Conservation (phyloP, 2,888 invertebrate genomes). For the Monoplex corrugatus region DNA sequence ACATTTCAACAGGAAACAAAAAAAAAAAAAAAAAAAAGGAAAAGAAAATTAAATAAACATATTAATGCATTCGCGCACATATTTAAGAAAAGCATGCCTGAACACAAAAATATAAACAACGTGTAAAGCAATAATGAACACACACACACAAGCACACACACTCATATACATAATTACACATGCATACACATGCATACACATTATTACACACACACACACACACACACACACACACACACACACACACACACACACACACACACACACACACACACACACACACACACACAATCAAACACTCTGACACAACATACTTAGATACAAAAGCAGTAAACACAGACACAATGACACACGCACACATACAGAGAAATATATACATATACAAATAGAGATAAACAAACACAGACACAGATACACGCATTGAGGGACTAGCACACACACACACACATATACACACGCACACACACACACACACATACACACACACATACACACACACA, state of each 20-base stretch:
- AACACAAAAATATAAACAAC: too few species aligned
- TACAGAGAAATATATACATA: neutral
- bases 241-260: neutral
- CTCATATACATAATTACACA: neutral
- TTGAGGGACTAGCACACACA: neutral
- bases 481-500: slow-evolving; percentile 15
- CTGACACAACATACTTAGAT: neutral
- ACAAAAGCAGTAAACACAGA: neutral
- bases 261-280: neutral
- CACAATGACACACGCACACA: neutral
- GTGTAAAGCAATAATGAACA: too few species aligned
- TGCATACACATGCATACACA: neutral
- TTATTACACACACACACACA: neutral
- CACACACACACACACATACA: neutral
- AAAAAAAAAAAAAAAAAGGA: too few species aligned
- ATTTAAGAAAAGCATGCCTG: too few species aligned
- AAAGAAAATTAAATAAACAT: too few species aligned
- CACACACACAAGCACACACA: neutral
- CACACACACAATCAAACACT: too few species aligned
- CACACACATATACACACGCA: slow-evolving; percentile 8
- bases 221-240: neutral
- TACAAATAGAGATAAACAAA: neutral
- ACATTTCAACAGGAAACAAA: too few species aligned
- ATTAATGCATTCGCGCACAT: too few species aligned
- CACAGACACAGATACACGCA: slow-evolving; percentile 7